phyloP scores from a whole-genome alignment of 2,113 vertebrate genomes.

The Girardinichthys multiradiatus region DNA sequence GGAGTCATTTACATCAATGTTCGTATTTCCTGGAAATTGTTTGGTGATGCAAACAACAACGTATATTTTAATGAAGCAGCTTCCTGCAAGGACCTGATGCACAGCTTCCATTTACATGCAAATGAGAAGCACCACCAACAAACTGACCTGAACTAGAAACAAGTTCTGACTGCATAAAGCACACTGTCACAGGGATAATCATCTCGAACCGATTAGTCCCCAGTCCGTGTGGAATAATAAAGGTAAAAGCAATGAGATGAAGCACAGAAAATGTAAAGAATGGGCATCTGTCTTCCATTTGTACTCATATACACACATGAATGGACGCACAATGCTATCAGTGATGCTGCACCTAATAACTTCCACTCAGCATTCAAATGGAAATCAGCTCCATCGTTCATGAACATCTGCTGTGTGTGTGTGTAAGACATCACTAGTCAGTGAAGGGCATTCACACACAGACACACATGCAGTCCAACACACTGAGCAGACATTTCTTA shows the following conservation, averaged over 20 bases:
- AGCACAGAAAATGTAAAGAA: background rate
- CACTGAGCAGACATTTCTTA: constrained; percentile 30
- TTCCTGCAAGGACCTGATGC: constrained; percentile 10
- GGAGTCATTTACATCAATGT: no score
- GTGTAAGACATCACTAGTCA: constrained; percentile 4
- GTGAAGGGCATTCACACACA: constrained; percentile 43
- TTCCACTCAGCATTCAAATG: constrained; percentile 69
- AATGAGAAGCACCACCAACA: constrained; percentile 24
- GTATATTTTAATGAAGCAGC: background rate
- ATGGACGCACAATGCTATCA: constrained; percentile 11
- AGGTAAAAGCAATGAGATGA: background rate
- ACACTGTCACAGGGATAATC: constrained; percentile 1
- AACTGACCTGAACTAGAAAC: constrained; percentile 23
- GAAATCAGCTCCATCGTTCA: constrained; percentile 65
- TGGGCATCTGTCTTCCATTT: background rate
- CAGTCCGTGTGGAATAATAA: background rate
- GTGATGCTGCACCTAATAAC: constrained; percentile 47
- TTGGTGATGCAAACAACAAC: background rate
- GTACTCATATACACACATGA: background rate
- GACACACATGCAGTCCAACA: constrained; percentile 19
- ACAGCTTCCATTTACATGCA: constrained; percentile 37
- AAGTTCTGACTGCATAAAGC: constrained; percentile 5
- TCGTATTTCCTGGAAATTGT: no score
- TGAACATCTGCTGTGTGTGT: constrained; percentile 60
- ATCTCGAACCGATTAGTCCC: background rate